Base-by-base conservation (phyloP, 1,140 invertebrate genomes). In the Trinorchestia longiramus region DNA sequence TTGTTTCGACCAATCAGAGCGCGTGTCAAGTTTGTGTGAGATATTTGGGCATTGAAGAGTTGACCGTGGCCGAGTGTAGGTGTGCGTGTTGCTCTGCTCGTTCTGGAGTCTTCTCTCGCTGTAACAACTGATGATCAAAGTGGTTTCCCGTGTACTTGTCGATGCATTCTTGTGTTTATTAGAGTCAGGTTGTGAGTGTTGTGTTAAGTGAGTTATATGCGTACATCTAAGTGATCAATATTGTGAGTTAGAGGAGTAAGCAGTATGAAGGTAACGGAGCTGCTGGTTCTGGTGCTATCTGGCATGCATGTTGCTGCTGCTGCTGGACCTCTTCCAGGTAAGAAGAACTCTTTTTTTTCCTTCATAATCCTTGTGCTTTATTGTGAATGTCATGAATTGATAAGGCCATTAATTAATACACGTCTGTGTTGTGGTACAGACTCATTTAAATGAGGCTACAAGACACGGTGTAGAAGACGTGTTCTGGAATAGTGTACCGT, bases 291-390 rank as follows among this genome's bases (percentile, higher is more conserved):
- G 92, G 92, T 36, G 92, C 40, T 44, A 11, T 47, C 40, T 44
- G 44, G 92, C 44, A 94, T 47, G 6, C 36, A 92, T 43, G 90
- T 92, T 36, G 4, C 23, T 6, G 87, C 87, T 44, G 43, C 92
- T 94, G 43, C 92, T 94, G 92, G 92, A 94, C 1, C 41, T 40
- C 6, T 94, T 94, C 92, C 92, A 94, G 92, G 92, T 94, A 94
- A 94, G 88, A 0, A 6, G 28, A 0, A 41, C 11, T 4, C 44
- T 94, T 15, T 45, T 94, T 40, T 94, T 43, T 15, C 41, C 11
- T 36, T n/a, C 41, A 87, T 87, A n/a, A n/a, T n/a, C n/a, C n/a
- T n/a, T 87, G 40, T 42, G 36, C 11, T 42, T 90, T 77, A 77
- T 77, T 77, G 1, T 36, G 36, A 77, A 36, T n/a, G n/a, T n/a